Base-by-base conservation (phyloP, 2,113 vertebrate species). In the Balaeniceps rex region DNA sequence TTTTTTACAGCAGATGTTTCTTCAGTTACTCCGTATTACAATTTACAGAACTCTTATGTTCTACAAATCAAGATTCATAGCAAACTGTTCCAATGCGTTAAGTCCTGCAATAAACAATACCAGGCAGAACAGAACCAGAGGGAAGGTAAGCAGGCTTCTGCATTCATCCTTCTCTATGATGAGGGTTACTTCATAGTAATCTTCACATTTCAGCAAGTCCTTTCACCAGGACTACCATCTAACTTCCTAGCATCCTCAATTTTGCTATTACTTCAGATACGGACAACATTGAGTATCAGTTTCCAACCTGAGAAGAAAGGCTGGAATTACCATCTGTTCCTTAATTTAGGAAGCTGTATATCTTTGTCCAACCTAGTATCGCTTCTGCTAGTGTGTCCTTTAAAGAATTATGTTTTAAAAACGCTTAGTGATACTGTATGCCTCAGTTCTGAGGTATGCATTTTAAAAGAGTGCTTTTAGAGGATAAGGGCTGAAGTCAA, bases 31-130 rank as follows among this genome's bases (percentile, higher is more conserved):
- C 68, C 91, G 34, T 91, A 82, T 93, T 94, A 79, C 85, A 83
- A 65, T 92, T 90, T 94, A 87, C 90, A 94, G 90, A 93, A 93
- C 57, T 96, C 78, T 91, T 63, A 84, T 76, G 71, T 91, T 93
- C 90, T 87, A 61, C 72, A 97, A 97, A 93, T 87, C 83, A 96
- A 95, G 96, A 96, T 94, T 93, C 90, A 96, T 91, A 72, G 93
- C 79, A 79, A 91, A 88, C 38, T 79, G 28, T 93, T 94, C 72
- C 68, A 84, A 69, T 61, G 44, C 85, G 87, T 81, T 90, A 90
- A 91, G 72, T 94, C 52, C 21, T 84, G 44, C 76, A 74, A 88
- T 95, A 95, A 96, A 90, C 40, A 90, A 84, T 57, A 71, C 7
- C 26, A 82, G 86, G 82, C 86, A 97, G 92, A 97, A 89, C n/a